Evolutionary conservation across 1,140 invertebrate species (phyloP).

Genomic region (Ptiloglossa arizonensis): DNA sequence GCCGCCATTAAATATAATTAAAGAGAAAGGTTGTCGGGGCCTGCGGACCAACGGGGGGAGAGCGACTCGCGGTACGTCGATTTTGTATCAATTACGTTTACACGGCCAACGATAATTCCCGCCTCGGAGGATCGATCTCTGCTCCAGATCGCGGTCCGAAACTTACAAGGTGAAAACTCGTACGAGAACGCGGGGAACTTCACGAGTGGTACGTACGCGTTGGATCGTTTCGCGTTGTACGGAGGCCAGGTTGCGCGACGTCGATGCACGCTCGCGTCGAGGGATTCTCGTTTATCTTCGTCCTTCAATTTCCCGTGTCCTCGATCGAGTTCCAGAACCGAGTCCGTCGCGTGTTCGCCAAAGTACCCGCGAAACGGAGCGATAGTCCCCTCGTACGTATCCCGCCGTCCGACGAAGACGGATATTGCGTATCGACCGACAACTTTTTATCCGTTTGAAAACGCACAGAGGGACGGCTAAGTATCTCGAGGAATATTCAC

Average conservation of each 20-base stretch:
- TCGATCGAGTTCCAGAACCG: slow-evolving; percentile 37
- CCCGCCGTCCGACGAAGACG: slow-evolving; percentile 15
- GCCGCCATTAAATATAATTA: slow-evolving; percentile 60
- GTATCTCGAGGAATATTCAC: not conserved
- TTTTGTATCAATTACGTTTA: slow-evolving; percentile 33
- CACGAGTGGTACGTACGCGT: not conserved
- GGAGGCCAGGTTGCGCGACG: no score
- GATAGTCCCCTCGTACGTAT: slow-evolving; percentile 30
- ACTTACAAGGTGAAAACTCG: slow-evolving; percentile 21
- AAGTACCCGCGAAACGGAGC: slow-evolving; percentile 14
- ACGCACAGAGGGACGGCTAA: no score
- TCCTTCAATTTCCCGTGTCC: slow-evolving; percentile 51
- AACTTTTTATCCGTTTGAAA: not conserved
- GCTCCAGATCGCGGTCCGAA: not conserved
- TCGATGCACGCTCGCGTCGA: slow-evolving; percentile 38
- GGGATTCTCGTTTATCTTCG: slow-evolving; percentile 49
- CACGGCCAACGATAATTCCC: not conserved
- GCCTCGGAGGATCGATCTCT: not conserved
- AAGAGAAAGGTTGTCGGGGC: slow-evolving; percentile 49
- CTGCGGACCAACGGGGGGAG: not conserved
- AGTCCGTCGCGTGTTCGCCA: slow-evolving; percentile 21
- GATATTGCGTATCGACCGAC: slow-evolving; percentile 31
- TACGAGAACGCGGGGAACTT: not conserved
- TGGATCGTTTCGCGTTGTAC: slow-evolving; percentile 25
- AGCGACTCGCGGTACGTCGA: not conserved